Evolutionary conservation across 1,140 invertebrate genomes (phyloP).

Genomic region (Drosophila oshimai): DNA sequence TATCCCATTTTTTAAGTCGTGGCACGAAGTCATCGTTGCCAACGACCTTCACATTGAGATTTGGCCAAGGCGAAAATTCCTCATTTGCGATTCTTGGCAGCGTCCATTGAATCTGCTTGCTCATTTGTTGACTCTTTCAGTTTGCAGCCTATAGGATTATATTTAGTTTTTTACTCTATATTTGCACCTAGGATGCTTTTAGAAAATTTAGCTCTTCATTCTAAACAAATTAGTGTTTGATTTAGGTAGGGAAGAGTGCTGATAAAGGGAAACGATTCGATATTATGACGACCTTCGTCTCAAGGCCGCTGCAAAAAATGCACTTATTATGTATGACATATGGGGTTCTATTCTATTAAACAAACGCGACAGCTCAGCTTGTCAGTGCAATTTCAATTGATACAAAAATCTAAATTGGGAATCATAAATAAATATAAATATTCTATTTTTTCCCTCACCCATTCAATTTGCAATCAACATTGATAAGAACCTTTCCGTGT

Average conservation of each 20-base stretch:
- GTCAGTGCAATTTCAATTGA: neutral
- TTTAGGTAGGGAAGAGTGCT: conserved; percentile 1
- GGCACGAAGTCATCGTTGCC: conserved; percentile 3
- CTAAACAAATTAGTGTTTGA: neutral
- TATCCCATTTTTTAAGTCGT: neutral
- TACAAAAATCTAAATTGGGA: neutral
- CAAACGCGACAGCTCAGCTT: neutral
- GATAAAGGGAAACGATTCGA: neutral
- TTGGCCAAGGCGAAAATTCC: conserved; percentile 1
- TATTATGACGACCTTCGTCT: neutral
- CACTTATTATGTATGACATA: conserved; percentile 7
- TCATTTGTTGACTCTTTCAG: conserved; percentile 38
- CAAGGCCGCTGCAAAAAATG: neutral
- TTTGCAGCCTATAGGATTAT: conserved; percentile 11
- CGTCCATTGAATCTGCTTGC: conserved; percentile 25
- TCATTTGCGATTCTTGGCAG: conserved; percentile 40
- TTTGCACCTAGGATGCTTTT: conserved; percentile 21
- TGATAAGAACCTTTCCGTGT: neutral
- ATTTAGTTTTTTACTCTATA: conserved; percentile 27
- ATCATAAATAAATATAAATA: neutral
- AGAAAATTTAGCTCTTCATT: neutral
- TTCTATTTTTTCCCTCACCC: neutral
- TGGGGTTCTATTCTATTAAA: conserved; percentile 15
- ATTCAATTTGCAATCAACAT: neutral
- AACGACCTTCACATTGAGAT: conserved; percentile 54